Base-by-base conservation (phyloP, 2,113 vertebrate genomes). In the Orcinus orca region DNA sequence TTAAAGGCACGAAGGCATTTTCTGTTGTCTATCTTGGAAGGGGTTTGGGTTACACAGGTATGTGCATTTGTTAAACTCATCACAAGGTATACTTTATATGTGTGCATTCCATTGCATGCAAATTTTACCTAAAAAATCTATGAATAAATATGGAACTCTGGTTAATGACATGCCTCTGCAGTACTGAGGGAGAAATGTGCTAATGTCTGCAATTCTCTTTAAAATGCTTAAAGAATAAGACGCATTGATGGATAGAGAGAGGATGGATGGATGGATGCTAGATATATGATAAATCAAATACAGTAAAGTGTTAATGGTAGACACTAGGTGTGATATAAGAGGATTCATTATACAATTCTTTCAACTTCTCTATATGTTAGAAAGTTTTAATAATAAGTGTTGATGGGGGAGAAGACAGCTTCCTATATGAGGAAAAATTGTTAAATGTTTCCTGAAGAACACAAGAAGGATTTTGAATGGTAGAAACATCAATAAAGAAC, bases 121-220 rank as follows among this genome's bases (percentile, higher is more conserved):
- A 67, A 77, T 76, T 68, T 82, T 58, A 67, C 38, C 68, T 83
- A 82, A 94, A 33, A 29, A 77, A 92, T 44, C 33, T 38, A 44
- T 70, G 85, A 87, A 41, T 94, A 91, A 92, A 86, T 96, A 63
- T 58, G 63, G 13, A 89, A 86, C 26, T 92, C 31, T 65, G 38
- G 41, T n/a, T 89, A 92, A 90, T 81, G 41, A 71, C 82, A 77
- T 18, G 6, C 15, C 41, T 73, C 38, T 92, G 87, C 38, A 90
- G 1, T 88, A 93, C 25, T 93, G 88, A 88, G 15, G 29, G 14
- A 62, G 23, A 91, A 95, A 84, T 36, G 6, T 91, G 79, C 67
- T 84, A 53, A 88, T 50, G 3, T 44, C 23, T 80, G 8, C 5
- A 83, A 79, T 83, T 65, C 41, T 93, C 62, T 77, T 76, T 58